Evolutionary conservation across 2,797 vertebrate species (phyloP).

Genomic region (Pangasius larnaudii): DNA sequence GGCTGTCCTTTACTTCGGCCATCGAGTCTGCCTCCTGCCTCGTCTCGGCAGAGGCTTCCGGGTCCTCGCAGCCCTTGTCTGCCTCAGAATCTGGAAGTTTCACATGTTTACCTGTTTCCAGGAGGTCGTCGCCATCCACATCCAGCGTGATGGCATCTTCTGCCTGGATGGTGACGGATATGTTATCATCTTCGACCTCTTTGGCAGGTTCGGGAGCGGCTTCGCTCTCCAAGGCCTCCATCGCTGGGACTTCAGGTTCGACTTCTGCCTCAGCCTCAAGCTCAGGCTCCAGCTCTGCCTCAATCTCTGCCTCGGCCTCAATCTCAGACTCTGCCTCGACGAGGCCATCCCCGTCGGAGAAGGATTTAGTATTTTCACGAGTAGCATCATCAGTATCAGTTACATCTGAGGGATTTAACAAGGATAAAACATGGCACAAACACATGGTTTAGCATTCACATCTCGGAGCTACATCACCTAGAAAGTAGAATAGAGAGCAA

Average conservation of each 20-base stretch:
- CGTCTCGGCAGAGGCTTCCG: conserved; percentile 87
- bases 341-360: conserved; percentile 91
- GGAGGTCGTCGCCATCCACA: conserved; percentile 99
- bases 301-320: conserved; percentile 55
- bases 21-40: conserved; percentile 89
- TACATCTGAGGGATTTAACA: conserved; percentile 99
- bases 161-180: conserved; percentile 98
- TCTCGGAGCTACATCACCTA: conserved; percentile 92
- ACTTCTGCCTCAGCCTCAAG: conserved; percentile 57
- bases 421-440: conserved; percentile 99
- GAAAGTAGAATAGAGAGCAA: conserved; percentile 94
- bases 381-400: conserved; percentile 99
- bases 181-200: conserved; percentile 98
- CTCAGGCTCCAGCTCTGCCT: conserved; percentile 50
- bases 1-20: conserved; percentile 86
- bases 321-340: conserved; percentile 62
- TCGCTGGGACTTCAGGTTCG: conserved; percentile 72
- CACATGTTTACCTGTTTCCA: conserved; percentile 99
- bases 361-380: conserved; percentile 98
- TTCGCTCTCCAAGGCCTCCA: conserved; percentile 88
- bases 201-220: conserved; percentile 83
- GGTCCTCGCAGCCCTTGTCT: conserved; percentile 91
- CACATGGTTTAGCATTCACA: conserved; percentile 94
- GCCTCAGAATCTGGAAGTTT: conserved; percentile 99
- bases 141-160: conserved; percentile 99